Base-by-base conservation (phyloP, 2,888 invertebrate genomes). In the Callosobruchus maculatus region DNA sequence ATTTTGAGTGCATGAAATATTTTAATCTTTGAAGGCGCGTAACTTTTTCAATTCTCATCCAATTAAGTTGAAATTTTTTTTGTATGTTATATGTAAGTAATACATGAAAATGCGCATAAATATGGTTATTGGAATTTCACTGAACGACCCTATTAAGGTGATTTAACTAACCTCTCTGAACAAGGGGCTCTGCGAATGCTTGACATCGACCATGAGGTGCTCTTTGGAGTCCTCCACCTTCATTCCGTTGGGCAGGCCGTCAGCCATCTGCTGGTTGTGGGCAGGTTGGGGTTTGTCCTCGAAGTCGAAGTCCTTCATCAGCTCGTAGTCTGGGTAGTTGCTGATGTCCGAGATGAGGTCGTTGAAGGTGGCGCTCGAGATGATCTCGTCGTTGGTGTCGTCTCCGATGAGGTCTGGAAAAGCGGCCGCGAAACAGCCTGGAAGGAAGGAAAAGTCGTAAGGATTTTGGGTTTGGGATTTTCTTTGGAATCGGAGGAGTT, bases 301-400 rank as follows among this genome's bases (percentile, higher is more conserved):
- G 84, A 96, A 95, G 81, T 91, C 91, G 80, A 92, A 91, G 84
- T 95, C 94, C 81, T 92, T 92, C 91, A 95, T 93, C 82, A 95
- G 92, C 84, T 95, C 95, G 75, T 82, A 81, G 69, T 82, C 82
- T 21, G 80, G 80, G 86, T 92, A 93, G 83, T 94, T 95, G 75
- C 94, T 93, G 84, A 96, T 94, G 87, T 96, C 96, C 26, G 94
- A 94, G 80, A 96, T 95, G 83, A 96, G 91, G 86, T 95, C 95
- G 86, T 96, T 95, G 85, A 96, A 93, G 69, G 93, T 92, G 81
- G 93, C 93, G 77, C 94, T 91, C 49, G 90, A 90, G 82, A 91
- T 91, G 79, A 93, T 93, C 83, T 94, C 95, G 82, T 93, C 93
- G 80, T 93, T 93, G 76, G 94, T 93, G 80, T 95, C 95, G 82